These are phyloP conservation scores for Barnardius zonarius DNA, from an alignment of 2,113 vertebrate genomes.

Conservation along the genomic window DNA sequence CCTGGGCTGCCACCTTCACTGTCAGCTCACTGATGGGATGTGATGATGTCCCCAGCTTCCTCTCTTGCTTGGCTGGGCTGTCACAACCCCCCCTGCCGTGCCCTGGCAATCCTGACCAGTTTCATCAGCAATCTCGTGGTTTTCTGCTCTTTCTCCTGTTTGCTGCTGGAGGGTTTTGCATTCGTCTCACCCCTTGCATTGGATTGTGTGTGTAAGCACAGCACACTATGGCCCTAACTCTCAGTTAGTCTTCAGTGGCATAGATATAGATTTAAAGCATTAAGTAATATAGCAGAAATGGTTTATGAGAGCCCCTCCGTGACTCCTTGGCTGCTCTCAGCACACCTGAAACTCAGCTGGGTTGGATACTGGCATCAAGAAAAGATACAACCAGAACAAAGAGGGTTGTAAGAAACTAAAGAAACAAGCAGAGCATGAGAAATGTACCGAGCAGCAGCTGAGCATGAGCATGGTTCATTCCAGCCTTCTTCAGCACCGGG, in stretches of 20 bases:
- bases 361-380: background rate
- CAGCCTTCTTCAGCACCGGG: background rate
- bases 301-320: background rate
- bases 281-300: background rate
- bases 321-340: background rate
- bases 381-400: background rate
- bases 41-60: background rate
- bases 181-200: background rate
- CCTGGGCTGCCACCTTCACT: background rate
- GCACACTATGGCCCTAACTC: background rate
- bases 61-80: background rate
- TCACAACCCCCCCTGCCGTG: background rate
- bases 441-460: background rate
- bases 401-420: background rate
- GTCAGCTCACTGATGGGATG: background rate
- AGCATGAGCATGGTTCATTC: accelerated
- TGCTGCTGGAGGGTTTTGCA: background rate
- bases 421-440: background rate
- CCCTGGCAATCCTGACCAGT: background rate
- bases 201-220: background rate
- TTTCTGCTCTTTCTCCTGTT: background rate
- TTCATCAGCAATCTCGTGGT: background rate
- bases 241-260: background rate
- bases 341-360: background rate
- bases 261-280: too few relatives aligned